Conservation (phyloP, 2,797 vertebrate genomes). For the Schizopygopsis pylzovi region DNA sequence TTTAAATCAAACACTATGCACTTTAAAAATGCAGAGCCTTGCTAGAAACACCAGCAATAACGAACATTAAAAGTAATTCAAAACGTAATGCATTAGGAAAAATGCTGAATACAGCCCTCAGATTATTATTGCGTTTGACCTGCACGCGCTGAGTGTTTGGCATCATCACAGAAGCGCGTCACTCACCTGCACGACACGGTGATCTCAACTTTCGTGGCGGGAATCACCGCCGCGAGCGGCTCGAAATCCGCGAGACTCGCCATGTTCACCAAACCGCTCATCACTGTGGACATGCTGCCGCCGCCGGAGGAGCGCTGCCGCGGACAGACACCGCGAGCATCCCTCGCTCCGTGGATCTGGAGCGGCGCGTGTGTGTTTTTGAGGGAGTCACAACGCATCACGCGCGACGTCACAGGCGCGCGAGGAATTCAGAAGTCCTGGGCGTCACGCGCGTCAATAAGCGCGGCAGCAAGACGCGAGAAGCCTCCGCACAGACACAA, state of each 20-base stretch:
- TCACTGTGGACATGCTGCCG: conserved; percentile 45
- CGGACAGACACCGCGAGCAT: conserved; percentile 29
- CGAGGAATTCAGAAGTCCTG: conserved; percentile 43
- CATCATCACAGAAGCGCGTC: not conserved
- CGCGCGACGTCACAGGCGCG: conserved; percentile 56
- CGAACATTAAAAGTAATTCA: not conserved
- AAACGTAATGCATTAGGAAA: not conserved
- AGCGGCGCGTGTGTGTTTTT: conserved; percentile 1
- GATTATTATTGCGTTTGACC: not conserved
- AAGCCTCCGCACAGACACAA: not conserved
- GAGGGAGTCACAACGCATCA: conserved; percentile 40
- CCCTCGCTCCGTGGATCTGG: conserved; percentile 34
- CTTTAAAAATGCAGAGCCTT: not conserved
- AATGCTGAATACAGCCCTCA: not conserved
- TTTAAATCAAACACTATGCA: not conserved
- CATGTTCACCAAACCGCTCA: conserved; percentile 79
- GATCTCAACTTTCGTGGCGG: conserved; percentile 97
- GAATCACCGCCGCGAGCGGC: conserved; percentile 89
- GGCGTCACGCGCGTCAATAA: not conserved
- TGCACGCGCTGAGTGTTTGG: not conserved
- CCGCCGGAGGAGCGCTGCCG: not conserved
- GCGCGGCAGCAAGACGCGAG: not conserved
- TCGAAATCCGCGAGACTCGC: conserved; percentile 90
- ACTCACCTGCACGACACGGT: conserved; percentile 95
- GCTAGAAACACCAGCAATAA: not conserved